These are phyloP conservation scores for Apteryx mantelli DNA, from an alignment of 2,113 vertebrate species.

Conservation along the genomic window DNA sequence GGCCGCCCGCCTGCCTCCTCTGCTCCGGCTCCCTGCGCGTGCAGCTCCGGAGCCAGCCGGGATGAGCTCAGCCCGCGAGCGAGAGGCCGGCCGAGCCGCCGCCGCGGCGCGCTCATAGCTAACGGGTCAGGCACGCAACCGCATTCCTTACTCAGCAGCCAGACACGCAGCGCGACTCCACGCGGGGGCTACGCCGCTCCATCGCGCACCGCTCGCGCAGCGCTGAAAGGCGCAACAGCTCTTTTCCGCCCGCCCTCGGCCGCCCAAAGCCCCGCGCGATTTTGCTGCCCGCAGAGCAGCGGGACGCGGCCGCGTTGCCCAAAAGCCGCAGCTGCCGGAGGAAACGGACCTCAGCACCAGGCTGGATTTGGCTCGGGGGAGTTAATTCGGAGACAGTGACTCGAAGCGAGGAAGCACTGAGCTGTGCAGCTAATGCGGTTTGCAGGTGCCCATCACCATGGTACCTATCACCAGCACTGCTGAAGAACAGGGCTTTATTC, in stretches of 20 bases:
- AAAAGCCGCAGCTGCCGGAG: neutral
- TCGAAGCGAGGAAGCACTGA: neutral
- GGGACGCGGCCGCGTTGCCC: too few relatives aligned
- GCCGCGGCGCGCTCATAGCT: constrained; percentile 83
- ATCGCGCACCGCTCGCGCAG: constrained; percentile 28
- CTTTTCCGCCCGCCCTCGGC: neutral
- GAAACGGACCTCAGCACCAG: neutral
- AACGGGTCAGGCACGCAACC: constrained; percentile 80
- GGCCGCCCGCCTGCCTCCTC: constrained; percentile 1
- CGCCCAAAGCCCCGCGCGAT: neutral
- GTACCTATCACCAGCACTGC: neutral
- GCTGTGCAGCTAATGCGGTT: neutral
- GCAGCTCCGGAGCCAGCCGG: constrained; percentile 4
- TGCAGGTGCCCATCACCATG: neutral
- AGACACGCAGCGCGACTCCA: constrained; percentile 78
- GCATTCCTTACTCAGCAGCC: constrained; percentile 93
- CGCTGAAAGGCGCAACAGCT: constrained; percentile 67
- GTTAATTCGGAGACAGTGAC: neutral
- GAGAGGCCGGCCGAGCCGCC: constrained; percentile 12
- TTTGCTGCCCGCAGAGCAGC: neutral
- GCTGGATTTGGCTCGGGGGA: neutral
- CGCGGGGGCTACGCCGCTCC: constrained; percentile 72
- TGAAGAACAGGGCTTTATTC: neutral
- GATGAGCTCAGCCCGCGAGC: constrained; percentile 63
- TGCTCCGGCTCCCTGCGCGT: constrained; percentile 36